Evolutionary conservation across 1,140 invertebrate species (phyloP).

Genomic region (Hyles vespertilio): DNA sequence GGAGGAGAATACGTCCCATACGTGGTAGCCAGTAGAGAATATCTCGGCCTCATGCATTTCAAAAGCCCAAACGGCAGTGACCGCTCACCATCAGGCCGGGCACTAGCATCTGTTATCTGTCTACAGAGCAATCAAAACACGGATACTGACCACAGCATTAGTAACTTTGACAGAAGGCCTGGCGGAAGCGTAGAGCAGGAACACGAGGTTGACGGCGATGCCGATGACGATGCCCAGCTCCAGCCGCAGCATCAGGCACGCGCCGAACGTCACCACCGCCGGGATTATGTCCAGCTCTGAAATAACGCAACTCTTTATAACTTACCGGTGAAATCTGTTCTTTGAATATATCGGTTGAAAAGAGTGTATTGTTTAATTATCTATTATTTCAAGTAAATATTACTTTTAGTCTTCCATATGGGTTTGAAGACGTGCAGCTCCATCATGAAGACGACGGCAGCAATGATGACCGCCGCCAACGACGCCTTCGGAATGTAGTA

Average conservation of each 20-base stretch:
- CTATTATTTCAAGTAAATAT: too few species aligned
- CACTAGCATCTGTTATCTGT: too few species aligned
- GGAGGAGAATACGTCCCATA: too few species aligned
- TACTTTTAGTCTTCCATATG: conserved; percentile 89
- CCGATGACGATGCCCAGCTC: conserved; percentile 92
- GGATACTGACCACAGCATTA: conserved; percentile 72
- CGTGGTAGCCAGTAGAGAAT: too few species aligned
- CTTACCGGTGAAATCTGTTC: too few species aligned
- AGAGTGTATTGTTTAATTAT: too few species aligned
- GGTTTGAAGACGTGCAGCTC: conserved; percentile 85
- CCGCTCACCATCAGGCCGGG: too few species aligned
- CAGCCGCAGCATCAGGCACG: conserved; percentile 85
- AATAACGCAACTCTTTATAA: conserved; percentile 28
- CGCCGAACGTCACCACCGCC: conserved; percentile 83
- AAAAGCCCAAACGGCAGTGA: too few species aligned
- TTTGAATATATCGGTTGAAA: too few species aligned
- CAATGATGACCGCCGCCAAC: conserved; percentile 88
- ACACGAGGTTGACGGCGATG: conserved; percentile 84
- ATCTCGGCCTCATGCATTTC: too few species aligned
- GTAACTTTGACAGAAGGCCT: conserved; percentile 82
- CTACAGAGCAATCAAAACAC: too few species aligned
- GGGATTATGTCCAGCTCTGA: conserved; percentile 88
- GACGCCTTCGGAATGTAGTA: conserved; percentile 86
- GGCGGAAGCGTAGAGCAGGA: conserved; percentile 88
- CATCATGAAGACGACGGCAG: conserved; percentile 90